Evolutionary conservation across 1,140 invertebrate genomes (phyloP), one percentile per base, ranked within the genome.

Genomic region (Rhagoletis zephyria): DNA sequence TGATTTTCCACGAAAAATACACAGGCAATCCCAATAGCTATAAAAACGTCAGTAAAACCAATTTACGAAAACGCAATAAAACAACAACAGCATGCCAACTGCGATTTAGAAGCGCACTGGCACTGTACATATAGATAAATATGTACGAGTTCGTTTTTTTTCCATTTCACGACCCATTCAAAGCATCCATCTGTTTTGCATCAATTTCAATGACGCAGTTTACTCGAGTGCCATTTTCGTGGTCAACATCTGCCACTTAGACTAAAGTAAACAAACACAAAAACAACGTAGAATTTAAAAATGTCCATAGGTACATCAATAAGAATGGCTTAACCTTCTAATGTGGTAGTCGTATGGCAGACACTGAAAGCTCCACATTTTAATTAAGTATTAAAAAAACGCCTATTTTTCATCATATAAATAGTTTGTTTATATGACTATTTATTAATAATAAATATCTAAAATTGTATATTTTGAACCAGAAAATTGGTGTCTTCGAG

Each of bases 11-110:
- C 56, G n/a, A 81, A 56, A 81, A 56, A 81, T 56, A 81, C 74
- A 30, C 16, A 48, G 12, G 6, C 14, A 81, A 59, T 81, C 74
- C n/a, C n/a, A 81, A 56, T n/a, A 19, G 74, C 48, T 56, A 81
- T 19, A 81, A 77, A 77, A 48, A 77, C 70, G n/a, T 51, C 45
- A 81, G 45, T 81, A 81, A 56, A 81, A 56, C 67, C 42, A 74
- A 74, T 48, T 81, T 16, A 59, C 0, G n/a, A 45, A 74, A 48
- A 81, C 16, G 48, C 42, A 6, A 81, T 19, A 56, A 19, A 81
- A 16, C 74, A 74, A 16, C 61, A 63, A 30, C 67, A 74, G 3
- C 67, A 56, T 7, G 51, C 51, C 5, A 56, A 56, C 0, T 56
- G 51, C 5, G 51, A 56, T 56, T 56, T 56, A 56, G 10, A 5